phyloP scores from a whole-genome alignment of 2,888 invertebrate species.

The Drosophila setosimentum region DNA sequence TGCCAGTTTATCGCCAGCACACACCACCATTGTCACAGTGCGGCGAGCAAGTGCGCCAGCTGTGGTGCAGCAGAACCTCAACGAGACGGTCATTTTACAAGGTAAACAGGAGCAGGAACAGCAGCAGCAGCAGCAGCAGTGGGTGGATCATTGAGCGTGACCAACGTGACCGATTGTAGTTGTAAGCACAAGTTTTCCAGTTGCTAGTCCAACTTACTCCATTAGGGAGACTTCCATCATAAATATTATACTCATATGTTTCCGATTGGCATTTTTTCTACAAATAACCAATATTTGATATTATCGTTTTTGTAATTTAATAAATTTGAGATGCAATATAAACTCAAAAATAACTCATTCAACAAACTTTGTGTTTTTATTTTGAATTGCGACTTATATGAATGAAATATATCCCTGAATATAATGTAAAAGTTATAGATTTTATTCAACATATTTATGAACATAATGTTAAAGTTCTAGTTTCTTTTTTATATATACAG shows the following conservation, averaged over 20 bases:
- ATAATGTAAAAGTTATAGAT: neutral
- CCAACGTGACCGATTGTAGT: conserved; percentile 40
- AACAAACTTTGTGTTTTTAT: conserved; percentile 2
- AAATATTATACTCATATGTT: conserved; percentile 59
- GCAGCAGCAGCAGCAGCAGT: conserved; percentile 4
- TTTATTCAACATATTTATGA: neutral
- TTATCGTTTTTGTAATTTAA: conserved; percentile 49
- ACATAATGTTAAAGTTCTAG: neutral
- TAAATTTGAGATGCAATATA: conserved; percentile 32
- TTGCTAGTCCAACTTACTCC: conserved; percentile 38
- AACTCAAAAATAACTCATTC: conserved; percentile 18
- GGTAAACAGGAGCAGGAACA: neutral
- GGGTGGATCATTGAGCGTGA: conserved; percentile 52
- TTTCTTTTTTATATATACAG: neutral
- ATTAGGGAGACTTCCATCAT: conserved; percentile 41
- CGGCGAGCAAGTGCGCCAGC: conserved; percentile 60
- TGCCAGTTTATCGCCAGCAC: conserved; percentile 79
- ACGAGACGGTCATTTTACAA: conserved; percentile 22
- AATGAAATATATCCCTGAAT: no score
- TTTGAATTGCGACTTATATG: neutral
- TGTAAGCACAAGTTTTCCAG: conserved; percentile 44
- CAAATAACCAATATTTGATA: conserved; percentile 42
- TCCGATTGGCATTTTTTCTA: conserved; percentile 39
- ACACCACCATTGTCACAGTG: conserved; percentile 80
- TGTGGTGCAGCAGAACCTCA: conserved; percentile 23